Evolutionary conservation across 2,888 invertebrate genomes (phyloP).

Genomic region (Malacosoma neustria): DNA sequence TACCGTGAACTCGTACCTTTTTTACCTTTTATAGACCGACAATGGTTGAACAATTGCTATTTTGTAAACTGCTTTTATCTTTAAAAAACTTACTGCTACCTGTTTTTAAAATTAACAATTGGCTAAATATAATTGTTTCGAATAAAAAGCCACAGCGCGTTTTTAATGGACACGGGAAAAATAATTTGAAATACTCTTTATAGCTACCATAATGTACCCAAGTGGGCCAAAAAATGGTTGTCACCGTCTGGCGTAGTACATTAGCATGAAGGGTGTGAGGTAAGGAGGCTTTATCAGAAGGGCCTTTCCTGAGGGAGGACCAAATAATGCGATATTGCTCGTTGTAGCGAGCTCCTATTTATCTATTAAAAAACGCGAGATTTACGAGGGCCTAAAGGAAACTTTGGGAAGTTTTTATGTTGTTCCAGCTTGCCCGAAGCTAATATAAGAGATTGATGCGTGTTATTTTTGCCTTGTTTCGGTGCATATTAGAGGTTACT

Average conservation of each 20-base stretch:
- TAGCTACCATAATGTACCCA: constrained; percentile 68
- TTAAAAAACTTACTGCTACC: constrained; percentile 12
- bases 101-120: constrained; percentile 22
- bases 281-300: constrained; percentile 70
- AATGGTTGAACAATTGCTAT: constrained; percentile 48
- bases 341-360: constrained; percentile 74
- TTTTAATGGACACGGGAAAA: constrained; percentile 70
- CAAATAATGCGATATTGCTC: constrained; percentile 75
- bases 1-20: constrained; percentile 48
- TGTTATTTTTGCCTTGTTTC: constrained; percentile 47
- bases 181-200: constrained; percentile 74
- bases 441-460: constrained; percentile 67
- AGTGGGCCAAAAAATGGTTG: constrained; percentile 75
- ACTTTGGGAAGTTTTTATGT: constrained; percentile 68
- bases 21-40: constrained; percentile 45
- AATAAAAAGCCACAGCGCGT: constrained; percentile 52
- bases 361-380: constrained; percentile 73
- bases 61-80: constrained; percentile 35
- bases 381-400: constrained; percentile 65
- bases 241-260: constrained; percentile 73
- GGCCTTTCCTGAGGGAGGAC: constrained; percentile 73
- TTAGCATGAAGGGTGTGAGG: constrained; percentile 73
- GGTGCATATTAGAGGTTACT: constrained; percentile 26
- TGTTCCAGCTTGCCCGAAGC: constrained; percentile 51
- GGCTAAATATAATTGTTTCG: constrained; percentile 33